phyloP scores from a whole-genome alignment of 2,113 vertebrate species.

The Thryonomys swinderianus region DNA sequence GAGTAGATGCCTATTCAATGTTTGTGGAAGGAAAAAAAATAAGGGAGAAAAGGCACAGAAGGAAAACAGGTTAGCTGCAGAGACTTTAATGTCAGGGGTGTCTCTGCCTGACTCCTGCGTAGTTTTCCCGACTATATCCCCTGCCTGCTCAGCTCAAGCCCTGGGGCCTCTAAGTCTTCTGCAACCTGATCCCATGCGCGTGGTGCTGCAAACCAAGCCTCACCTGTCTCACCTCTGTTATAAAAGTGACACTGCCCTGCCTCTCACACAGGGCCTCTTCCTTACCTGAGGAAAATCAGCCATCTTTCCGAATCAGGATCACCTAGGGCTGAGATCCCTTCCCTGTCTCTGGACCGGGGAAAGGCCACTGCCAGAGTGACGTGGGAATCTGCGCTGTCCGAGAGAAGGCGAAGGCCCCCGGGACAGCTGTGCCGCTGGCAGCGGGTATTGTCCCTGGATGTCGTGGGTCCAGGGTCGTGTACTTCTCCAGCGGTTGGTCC shows the following conservation, averaged over 20 bases:
- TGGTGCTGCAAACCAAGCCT: not conserved
- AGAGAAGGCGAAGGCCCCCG: not conserved
- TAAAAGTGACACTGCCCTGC: not conserved
- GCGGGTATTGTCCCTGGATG: rapidly evolving
- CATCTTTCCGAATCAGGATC: not conserved
- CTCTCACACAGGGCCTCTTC: not conserved
- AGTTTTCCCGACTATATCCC: not conserved
- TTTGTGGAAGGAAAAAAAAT: slow-evolving; percentile 6
- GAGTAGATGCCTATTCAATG: not conserved
- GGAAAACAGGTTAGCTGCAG: not conserved
- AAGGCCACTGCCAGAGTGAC: not conserved
- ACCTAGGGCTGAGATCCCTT: not conserved
- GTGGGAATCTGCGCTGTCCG: not conserved
- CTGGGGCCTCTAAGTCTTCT: not conserved
- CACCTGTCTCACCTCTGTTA: not conserved
- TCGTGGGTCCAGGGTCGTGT: not conserved
- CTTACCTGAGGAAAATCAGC: not conserved
- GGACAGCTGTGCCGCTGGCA: not conserved
- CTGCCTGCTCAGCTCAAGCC: not conserved
- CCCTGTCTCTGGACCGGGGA: not conserved
- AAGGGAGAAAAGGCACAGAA: not conserved
- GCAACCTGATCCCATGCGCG: not conserved
- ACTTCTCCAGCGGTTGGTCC: too few relatives aligned
- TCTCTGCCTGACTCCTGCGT: not conserved
- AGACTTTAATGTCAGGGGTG: not conserved